Conservation (phyloP, 2,113 vertebrate genomes). For the Trinectes maculatus region DNA sequence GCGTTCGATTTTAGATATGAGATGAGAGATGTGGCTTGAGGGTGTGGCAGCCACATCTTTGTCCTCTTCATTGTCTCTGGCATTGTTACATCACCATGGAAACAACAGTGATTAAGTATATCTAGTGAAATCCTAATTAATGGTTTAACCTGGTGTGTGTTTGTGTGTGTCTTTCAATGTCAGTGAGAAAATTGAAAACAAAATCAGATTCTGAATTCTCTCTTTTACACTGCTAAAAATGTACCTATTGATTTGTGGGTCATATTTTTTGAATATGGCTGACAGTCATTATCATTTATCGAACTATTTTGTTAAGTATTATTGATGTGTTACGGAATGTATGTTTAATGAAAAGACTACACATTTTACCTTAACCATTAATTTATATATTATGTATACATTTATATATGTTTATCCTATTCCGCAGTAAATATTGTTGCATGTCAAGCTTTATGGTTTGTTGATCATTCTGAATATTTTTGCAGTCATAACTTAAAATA, state of each 20-base stretch:
- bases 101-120: constrained; percentile 38
- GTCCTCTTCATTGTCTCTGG: constrained; percentile 10
- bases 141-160: constrained; percentile 31
- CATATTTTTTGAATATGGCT: background rate
- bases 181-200: background rate
- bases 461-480: constrained; percentile 7
- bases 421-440: background rate
- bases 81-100: constrained; percentile 45
- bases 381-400: no score
- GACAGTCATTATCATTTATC: background rate
- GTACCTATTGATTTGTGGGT: background rate
- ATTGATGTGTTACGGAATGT: background rate
- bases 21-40: constrained; percentile 13
- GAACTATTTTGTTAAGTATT: background rate
- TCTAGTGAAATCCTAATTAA: constrained; percentile 51
- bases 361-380: background rate
- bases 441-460: background rate
- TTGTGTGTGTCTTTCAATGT: background rate
- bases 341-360: no score
- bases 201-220: background rate
- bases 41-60: constrained; percentile 23
- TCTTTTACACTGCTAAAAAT: background rate
- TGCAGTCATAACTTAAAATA: constrained; percentile 9
- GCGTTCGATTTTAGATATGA: background rate
- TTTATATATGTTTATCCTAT: background rate